A percentile compares a stretch with the other conserved stretches of the same genome.
Evolutionary conservation across 2,113 vertebrate species (phyloP).

Genomic region (Ifrita kowaldi): DNA sequence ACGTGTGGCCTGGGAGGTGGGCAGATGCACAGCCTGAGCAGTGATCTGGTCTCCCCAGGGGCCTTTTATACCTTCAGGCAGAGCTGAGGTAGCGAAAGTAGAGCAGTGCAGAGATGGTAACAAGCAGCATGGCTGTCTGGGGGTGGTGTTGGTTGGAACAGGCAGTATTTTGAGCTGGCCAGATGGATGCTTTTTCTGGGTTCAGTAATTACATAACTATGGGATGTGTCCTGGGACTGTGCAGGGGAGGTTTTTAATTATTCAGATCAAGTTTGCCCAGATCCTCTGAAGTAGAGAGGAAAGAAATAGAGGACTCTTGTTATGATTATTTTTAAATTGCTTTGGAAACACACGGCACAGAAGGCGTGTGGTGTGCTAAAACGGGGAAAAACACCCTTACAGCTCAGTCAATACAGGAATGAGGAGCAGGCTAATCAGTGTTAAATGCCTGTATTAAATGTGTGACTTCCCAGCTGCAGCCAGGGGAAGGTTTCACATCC

Average conservation of each 20-base stretch:
- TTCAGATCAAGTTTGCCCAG: neutral
- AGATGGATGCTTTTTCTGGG: conserved; percentile 62
- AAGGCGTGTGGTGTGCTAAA: neutral
- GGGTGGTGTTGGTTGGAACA: conserved; percentile 36
- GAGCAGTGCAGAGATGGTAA: neutral
- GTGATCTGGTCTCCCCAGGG: conserved; percentile 7
- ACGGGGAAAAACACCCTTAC: neutral
- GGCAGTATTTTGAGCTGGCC: conserved; percentile 30
- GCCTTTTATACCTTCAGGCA: neutral
- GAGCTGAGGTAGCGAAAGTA: conserved; percentile 5
- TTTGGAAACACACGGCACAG: neutral
- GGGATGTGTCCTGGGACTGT: conserved; percentile 29
- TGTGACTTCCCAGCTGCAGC: neutral
- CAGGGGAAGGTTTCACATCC: neutral
- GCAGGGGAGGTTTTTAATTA: conserved; percentile 41
- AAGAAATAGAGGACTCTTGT: neutral
- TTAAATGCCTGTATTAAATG: neutral
- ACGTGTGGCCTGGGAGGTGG: neutral
- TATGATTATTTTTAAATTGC: conserved; percentile 27
- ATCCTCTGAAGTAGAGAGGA: neutral
- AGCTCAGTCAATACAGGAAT: neutral
- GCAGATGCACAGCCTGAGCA: conserved; percentile 2
- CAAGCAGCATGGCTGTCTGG: neutral
- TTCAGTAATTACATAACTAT: conserved; percentile 37
- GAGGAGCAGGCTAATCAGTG: neutral